phyloP scores from a whole-genome alignment of 2,888 invertebrate genomes.

The Eutolmus rufibarbis region DNA sequence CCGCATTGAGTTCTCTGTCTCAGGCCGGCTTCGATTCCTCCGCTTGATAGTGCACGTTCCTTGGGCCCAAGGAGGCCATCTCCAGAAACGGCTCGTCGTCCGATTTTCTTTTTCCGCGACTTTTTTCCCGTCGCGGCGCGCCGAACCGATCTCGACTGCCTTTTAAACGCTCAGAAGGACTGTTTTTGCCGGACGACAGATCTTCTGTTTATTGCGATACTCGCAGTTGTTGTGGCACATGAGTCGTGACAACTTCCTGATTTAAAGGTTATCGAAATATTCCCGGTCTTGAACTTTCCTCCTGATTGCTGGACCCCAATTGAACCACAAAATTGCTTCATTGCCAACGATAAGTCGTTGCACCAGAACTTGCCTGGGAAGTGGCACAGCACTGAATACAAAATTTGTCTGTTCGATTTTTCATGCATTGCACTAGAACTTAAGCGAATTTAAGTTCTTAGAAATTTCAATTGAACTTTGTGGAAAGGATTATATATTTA shows the following conservation, averaged over 20 bases:
- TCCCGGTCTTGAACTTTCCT: background rate
- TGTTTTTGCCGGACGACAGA: background rate
- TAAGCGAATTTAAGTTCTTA: too few relatives aligned
- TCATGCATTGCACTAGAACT: background rate
- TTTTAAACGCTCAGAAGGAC: background rate
- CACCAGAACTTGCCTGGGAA: background rate
- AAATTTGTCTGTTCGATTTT: background rate
- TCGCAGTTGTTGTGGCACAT: background rate
- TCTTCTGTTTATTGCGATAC: background rate
- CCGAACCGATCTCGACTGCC: background rate
- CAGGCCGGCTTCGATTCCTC: background rate
- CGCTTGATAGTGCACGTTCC: background rate
- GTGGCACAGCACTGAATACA: background rate
- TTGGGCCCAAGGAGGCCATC: background rate
- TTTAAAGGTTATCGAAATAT: background rate
- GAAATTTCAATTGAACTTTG: too few relatives aligned
- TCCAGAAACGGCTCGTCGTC: slow-evolving; percentile 4
- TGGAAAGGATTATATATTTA: too few relatives aligned
- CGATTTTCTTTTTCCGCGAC: background rate
- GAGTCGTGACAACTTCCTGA: background rate
- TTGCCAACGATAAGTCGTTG: background rate
- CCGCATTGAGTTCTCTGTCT: slow-evolving; percentile 1
- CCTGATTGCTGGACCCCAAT: background rate
- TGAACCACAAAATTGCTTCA: background rate
- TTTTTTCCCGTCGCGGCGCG: background rate